Conservation (phyloP, 2,888 invertebrate species). For the Parnassius orleans region DNA sequence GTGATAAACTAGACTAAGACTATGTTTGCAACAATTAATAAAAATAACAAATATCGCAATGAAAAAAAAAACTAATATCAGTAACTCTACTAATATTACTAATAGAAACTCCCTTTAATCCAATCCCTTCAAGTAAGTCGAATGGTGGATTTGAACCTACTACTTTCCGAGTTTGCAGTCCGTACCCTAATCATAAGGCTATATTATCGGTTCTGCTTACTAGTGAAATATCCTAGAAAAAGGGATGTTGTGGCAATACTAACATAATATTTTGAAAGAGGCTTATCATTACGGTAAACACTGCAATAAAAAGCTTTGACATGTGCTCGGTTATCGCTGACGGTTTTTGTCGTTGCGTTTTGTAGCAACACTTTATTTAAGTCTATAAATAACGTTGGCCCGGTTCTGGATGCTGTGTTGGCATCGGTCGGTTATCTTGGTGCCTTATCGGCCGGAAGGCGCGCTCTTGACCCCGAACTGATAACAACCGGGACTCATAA, state of each 20-base stretch:
- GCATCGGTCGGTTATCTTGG: constrained; percentile 46
- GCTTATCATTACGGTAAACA: constrained; percentile 54
- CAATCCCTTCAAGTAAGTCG: too few relatives aligned
- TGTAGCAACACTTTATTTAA: constrained; percentile 37
- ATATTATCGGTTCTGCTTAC: too few relatives aligned
- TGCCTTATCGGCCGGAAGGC: constrained; percentile 68
- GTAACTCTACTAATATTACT: too few relatives aligned
- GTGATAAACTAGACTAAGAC: too few relatives aligned
- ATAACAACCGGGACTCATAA: constrained; percentile 46
- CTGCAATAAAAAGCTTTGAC: constrained; percentile 43
- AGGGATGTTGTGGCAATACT: constrained; percentile 10
- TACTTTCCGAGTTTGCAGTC: too few relatives aligned
- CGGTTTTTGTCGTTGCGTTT: constrained; percentile 38
- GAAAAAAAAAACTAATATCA: too few relatives aligned
- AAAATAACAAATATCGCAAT: too few relatives aligned
- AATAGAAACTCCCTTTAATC: too few relatives aligned
- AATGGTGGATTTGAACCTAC: too few relatives aligned
- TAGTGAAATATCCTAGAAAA: constrained; percentile 7
- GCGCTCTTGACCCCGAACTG: constrained; percentile 73
- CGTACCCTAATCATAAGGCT: too few relatives aligned
- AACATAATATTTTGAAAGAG: constrained; percentile 31
- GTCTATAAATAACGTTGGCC: constrained; percentile 48
- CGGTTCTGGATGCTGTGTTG: constrained; percentile 62
- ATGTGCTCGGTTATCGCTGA: constrained; percentile 40
- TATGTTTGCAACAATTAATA: too few relatives aligned